A percentile compares a stretch with the other conserved stretches of the same genome.
Conservation (phyloP, 2,797 vertebrate species). For the Megalops cyprinoides region DNA sequence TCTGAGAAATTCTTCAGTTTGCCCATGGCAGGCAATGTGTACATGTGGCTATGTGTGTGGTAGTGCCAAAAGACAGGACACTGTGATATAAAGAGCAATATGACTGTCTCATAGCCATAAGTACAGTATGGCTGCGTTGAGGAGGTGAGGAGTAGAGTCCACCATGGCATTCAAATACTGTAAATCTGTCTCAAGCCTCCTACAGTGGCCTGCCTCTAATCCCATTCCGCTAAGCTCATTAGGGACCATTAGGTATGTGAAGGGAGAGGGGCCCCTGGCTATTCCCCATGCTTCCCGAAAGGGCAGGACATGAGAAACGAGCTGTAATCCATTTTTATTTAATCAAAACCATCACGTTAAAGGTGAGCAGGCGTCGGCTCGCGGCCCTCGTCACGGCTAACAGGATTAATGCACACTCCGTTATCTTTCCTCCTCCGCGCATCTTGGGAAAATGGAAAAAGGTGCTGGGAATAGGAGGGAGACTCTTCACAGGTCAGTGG, state of each 20-base stretch:
- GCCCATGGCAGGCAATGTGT: too few relatives aligned
- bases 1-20: background rate
- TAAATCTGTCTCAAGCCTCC: conserved; percentile 15
- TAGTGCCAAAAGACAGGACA: background rate
- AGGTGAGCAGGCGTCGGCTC: background rate
- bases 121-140: background rate
- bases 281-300: conserved; percentile 4
- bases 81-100: background rate
- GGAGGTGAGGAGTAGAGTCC: background rate
- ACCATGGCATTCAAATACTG: conserved; percentile 7
- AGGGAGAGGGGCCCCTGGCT: background rate
- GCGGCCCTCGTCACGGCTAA: background rate
- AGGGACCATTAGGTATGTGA: conserved; percentile 17
- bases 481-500: too few relatives aligned
- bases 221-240: conserved; percentile 17
- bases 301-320: background rate
- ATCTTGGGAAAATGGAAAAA: background rate
- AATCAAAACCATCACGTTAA: conserved; percentile 5
- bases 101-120: background rate
- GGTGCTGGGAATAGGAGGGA: background rate
- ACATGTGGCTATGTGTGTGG: background rate
- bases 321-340: conserved; percentile 16
- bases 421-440: background rate
- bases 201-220: conserved; percentile 15
- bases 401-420: conserved; percentile 11